Conservation (phyloP, 1,140 invertebrate genomes). For the Cardiocondyla obscurior region DNA sequence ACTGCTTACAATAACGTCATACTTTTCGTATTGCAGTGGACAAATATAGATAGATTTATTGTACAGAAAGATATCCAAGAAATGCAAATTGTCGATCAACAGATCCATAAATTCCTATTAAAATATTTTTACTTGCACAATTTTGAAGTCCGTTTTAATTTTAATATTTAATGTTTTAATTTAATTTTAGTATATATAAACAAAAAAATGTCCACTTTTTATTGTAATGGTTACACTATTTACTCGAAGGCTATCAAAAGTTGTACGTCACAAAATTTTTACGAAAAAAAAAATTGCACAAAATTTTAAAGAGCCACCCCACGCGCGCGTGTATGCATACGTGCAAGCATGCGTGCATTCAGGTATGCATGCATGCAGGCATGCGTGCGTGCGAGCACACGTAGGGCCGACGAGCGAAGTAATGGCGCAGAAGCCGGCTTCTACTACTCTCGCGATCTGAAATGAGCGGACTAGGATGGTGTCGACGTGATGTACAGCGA, state of each 20-base stretch:
- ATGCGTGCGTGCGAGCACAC: slow-evolving; percentile 58
- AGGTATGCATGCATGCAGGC: slow-evolving; percentile 58
- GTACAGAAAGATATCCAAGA: neutral
- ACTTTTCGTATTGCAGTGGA: neutral
- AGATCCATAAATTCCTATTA: neutral
- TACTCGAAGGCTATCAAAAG: neutral
- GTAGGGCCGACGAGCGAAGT: slow-evolving; percentile 72
- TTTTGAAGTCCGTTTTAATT: too few species aligned
- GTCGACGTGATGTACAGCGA: slow-evolving; percentile 84
- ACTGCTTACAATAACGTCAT: neutral
- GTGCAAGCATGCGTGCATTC: too few species aligned
- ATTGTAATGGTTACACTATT: neutral
- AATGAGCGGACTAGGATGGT: slow-evolving; percentile 82
- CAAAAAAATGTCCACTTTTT: neutral
- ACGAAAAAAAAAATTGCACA: neutral
- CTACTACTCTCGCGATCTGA: slow-evolving; percentile 75
- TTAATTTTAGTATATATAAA: neutral
- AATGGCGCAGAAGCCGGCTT: slow-evolving; percentile 81
- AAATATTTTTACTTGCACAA: neutral
- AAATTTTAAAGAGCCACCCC: neutral
- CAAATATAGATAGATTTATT: neutral
- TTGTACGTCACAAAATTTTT: neutral
- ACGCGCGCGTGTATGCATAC: neutral
- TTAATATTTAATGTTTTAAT: neutral
- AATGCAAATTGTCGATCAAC: neutral